These are phyloP conservation scores for Sycobia sp. DNA, from an alignment of 1,140 invertebrate species.

Conservation along the genomic window DNA sequence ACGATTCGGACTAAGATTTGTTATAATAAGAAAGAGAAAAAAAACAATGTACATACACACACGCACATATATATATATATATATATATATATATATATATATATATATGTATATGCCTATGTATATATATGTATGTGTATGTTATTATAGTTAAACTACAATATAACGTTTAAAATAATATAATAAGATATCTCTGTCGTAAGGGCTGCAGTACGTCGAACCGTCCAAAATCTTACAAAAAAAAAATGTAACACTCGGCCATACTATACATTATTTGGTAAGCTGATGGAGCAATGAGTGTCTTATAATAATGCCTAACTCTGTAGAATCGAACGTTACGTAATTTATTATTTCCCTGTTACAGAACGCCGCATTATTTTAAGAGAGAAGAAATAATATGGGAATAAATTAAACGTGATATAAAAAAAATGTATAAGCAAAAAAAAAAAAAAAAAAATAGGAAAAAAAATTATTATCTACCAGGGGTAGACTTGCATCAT, in stretches of 20 bases:
- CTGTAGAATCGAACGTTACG: background rate
- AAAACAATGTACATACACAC: too few relatives aligned
- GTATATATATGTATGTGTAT: too few relatives aligned
- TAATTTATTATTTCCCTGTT: background rate
- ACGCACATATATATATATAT: too few relatives aligned
- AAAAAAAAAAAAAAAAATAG: constrained; percentile 5
- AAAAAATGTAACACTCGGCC: constrained; percentile 39
- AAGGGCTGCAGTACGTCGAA: constrained; percentile 32
- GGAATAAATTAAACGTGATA: too few relatives aligned
- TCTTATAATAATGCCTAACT: constrained; percentile 39
- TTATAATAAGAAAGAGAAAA: constrained; percentile 27
- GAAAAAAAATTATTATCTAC: background rate
- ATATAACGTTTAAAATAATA: constrained; percentile 17
- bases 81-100: too few relatives aligned
- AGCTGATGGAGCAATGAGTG: constrained; percentile 42
- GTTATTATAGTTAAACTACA: constrained; percentile 16
- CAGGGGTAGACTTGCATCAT: constrained; percentile 14
- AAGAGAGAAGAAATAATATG: constrained; percentile 4
- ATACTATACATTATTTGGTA: constrained; percentile 46
- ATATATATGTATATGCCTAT: too few relatives aligned
- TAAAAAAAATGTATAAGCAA: background rate
- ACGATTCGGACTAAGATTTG: constrained; percentile 10
- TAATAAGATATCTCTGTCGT: constrained; percentile 5
- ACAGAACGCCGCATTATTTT: background rate
- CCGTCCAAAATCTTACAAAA: constrained; percentile 13